Percentiles rank a stretch among this genome's conserved stretches.
phyloP scores from a whole-genome alignment of 1,140 invertebrate genomes.

The Trichonephila clavipes region DNA sequence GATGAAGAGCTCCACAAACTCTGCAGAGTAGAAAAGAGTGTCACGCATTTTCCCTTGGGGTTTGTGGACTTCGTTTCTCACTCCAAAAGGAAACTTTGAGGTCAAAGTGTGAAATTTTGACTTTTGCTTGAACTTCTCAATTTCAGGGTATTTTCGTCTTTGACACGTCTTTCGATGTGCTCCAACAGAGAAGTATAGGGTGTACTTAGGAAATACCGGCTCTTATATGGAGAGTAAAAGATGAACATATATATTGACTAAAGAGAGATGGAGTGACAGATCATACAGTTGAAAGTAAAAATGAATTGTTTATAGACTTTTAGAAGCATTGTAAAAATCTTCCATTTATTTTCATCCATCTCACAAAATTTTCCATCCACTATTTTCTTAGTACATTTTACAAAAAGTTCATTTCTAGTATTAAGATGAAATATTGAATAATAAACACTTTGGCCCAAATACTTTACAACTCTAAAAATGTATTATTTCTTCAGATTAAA shows the following conservation, averaged over 20 bases:
- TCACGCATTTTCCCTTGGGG: constrained; percentile 25
- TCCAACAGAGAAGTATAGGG: not conserved
- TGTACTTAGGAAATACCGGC: not conserved
- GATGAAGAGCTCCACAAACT: constrained; percentile 34
- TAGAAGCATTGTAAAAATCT: too few species aligned
- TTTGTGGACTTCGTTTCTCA: constrained; percentile 24
- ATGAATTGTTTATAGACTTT: not conserved
- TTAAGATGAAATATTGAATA: too few species aligned
- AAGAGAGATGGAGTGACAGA: not conserved
- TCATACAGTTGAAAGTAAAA: not conserved
- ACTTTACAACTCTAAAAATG: too few species aligned
- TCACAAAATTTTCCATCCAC: too few species aligned
- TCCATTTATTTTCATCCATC: too few species aligned
- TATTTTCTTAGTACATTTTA: too few species aligned
- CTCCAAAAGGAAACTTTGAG: constrained; percentile 35
- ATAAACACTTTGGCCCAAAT: too few species aligned
- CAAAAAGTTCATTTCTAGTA: too few species aligned
- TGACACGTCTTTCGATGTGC: not conserved
- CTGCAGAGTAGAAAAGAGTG: constrained; percentile 55
- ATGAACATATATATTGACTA: not conserved
- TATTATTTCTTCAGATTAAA: too few species aligned
- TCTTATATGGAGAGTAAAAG: not conserved
- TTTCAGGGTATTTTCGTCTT: not conserved
- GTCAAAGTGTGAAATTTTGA: constrained; percentile 48
- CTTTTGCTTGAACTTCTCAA: constrained; percentile 41